phyloP scores from a whole-genome alignment of 2,797 vertebrate species.

The Propithecus perrieri region DNA sequence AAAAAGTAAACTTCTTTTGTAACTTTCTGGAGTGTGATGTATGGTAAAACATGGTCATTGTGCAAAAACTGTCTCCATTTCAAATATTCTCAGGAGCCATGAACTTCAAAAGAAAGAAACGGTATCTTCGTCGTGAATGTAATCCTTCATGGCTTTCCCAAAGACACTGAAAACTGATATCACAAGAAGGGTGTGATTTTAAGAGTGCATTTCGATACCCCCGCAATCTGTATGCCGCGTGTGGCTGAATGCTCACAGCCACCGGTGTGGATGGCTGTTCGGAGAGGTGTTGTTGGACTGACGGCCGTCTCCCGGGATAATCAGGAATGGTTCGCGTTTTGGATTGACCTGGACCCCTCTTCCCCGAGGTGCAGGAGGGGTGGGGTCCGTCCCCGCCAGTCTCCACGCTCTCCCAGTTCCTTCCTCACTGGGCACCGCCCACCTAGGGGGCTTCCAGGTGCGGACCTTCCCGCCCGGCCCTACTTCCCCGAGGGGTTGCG shows the following conservation, averaged over 20 bases:
- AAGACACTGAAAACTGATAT: background rate
- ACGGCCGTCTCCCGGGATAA: rapidly evolving
- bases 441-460: background rate
- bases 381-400: background rate
- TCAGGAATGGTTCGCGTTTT: rapidly evolving
- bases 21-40: background rate
- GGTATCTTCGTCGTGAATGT: background rate
- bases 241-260: background rate
- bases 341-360: background rate
- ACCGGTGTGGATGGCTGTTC: background rate
- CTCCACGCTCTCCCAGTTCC: rapidly evolving
- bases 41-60: background rate
- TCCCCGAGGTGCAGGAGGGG: background rate
- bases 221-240: background rate
- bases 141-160: background rate
- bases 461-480: background rate
- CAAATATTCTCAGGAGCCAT: background rate
- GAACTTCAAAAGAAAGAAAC: background rate
- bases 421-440: background rate
- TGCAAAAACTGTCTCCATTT: background rate
- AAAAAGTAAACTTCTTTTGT: background rate
- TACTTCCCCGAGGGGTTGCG: rapidly evolving
- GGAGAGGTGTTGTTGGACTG: background rate
- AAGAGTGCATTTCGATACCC: background rate
- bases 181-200: background rate